These are phyloP conservation scores for Hetaerina americana DNA, from an alignment of 1,140 invertebrate genomes.

Conservation along the genomic window DNA sequence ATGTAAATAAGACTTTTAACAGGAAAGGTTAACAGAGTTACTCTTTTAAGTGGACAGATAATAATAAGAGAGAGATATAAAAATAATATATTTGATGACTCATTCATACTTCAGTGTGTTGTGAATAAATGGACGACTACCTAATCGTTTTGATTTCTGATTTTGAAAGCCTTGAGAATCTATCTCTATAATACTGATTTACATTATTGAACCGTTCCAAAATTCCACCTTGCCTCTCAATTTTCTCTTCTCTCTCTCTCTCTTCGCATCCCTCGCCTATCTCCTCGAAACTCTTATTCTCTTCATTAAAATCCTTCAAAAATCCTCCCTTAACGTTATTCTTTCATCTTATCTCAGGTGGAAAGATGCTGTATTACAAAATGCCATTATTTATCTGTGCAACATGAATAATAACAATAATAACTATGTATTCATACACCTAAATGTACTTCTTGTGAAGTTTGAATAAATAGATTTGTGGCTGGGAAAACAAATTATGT, in stretches of 20 bases:
- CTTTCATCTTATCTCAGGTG: neutral
- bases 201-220: neutral
- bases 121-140: too few relatives aligned
- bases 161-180: too few relatives aligned
- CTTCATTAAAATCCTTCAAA: neutral
- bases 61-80: too few relatives aligned
- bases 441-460: neutral
- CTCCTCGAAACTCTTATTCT: neutral
- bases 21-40: neutral
- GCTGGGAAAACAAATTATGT: neutral
- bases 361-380: neutral
- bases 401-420: neutral
- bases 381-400: neutral
- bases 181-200: too few relatives aligned
- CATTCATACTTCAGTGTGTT: neutral
- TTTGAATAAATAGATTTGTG: neutral
- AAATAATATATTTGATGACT: neutral
- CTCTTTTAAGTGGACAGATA: too few relatives aligned
- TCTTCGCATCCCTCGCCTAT: neutral
- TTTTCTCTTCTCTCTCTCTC: neutral
- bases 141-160: too few relatives aligned
- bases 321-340: neutral
- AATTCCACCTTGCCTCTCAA: neutral
- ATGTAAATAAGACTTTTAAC: neutral
- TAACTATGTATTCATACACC: neutral